Evolutionary conservation across 2,113 vertebrate species (phyloP), one percentile per base, ranked within the genome.

Genomic region (Ursus arctos): DNA sequence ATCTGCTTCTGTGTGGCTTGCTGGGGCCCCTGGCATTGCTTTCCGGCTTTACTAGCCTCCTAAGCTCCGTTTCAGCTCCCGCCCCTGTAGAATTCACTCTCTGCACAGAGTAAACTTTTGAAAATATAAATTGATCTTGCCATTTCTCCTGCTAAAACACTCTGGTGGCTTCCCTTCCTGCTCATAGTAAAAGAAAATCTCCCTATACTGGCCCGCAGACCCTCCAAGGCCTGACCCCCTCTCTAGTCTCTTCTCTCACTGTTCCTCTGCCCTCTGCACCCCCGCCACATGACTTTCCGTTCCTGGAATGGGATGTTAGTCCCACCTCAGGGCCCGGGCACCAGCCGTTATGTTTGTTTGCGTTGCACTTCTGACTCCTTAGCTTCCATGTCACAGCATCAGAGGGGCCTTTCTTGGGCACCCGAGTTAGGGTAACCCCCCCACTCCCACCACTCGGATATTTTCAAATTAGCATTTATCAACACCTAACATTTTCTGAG

Each of bases 181-280:
- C 40, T 94, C 26, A 22, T n/a, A 65, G 49, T 91, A 72, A 83
- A 97, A 51, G 57, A 14, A 77, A 71, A 74, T 74, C 51, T 95
- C 71, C 57, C 53, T 80, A 5, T 1, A 6, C 13, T 89, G 65
- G 11, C 9, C 43, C 80, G 3, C 11, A 86, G 43, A 14, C 3
- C 31, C n/a, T 71, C 33, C 3, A 26, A 80, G 61, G 2, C 90
- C 69, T 94, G 47, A 86, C 1, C 9, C 4, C 7, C 33, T 67
- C 47, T 13, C 83, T 24, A 40, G 7, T 6, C 51, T 21, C 36
- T 53, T 92, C 82, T 82, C 15, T 49, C 57, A 2, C 8, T 24
- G 13, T 31, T 90, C 51, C 26, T 33, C 24, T 76, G 43, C 51
- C 21, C 11, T 22, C 67, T 86, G 51, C 59, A 6, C 43, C 74